Evolutionary conservation across 2,113 vertebrate species (phyloP).

Genomic region (Phycodurus eques): DNA sequence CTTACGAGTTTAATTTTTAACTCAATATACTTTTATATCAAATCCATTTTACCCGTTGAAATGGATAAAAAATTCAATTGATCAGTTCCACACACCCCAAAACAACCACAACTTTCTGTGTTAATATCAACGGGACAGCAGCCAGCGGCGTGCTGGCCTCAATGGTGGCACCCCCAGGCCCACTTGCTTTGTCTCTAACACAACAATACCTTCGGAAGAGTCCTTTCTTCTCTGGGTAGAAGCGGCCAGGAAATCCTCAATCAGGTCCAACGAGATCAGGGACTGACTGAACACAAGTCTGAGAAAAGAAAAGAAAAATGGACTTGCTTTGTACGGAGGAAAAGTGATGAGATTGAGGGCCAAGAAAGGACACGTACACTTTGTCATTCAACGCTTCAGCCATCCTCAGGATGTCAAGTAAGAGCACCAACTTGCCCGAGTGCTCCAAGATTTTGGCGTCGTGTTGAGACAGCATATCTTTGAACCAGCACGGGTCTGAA

Average conservation of each 20-base stretch:
- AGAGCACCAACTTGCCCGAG: slow-evolving; percentile 91
- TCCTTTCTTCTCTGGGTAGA: slow-evolving; percentile 78
- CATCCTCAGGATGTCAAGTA: slow-evolving; percentile 91
- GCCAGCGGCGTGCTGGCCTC: too few species aligned
- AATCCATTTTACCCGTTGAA: too few species aligned
- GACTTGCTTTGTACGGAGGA: not conserved
- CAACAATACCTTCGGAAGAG: slow-evolving; percentile 79
- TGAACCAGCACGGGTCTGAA: slow-evolving; percentile 82
- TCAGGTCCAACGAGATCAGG: slow-evolving; percentile 89
- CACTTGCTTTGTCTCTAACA: not conserved
- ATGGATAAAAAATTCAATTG: too few species aligned
- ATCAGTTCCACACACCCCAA: too few species aligned
- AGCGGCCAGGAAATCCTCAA: slow-evolving; percentile 88
- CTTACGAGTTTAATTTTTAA: too few species aligned
- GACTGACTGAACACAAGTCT: slow-evolving; percentile 98
- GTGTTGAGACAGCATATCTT: slow-evolving; percentile 79
- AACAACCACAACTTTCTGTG: too few species aligned
- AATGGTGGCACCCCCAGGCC: too few species aligned
- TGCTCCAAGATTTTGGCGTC: slow-evolving; percentile 86
- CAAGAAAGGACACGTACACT: slow-evolving; percentile 78
- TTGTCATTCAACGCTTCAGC: slow-evolving; percentile 89
- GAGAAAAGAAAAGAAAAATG: slow-evolving; percentile 36
- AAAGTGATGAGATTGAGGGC: not conserved
- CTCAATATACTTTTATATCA: too few species aligned
- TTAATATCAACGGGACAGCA: too few species aligned